Evolutionary conservation across 92 coral and sea anemone genomes (phyloP), one percentile per base, ranked within the genome.

Genomic region (Epizoanthus scotinus): DNA sequence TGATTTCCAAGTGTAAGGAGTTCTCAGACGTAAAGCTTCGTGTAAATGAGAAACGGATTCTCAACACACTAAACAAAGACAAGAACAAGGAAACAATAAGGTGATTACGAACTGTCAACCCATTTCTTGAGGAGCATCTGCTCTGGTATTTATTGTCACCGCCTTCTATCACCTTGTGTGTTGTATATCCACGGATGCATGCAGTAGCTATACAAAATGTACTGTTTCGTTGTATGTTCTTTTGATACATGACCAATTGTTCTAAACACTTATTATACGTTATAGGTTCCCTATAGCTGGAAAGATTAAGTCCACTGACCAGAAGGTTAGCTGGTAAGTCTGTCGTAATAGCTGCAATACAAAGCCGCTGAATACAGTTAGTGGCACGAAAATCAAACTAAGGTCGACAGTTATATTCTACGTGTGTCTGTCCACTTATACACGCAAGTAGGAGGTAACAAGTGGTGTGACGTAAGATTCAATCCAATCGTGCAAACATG

Each of bases 1-100:
- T 96, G 78, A 89, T 96, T 27, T 96, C 98, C n/a, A 91, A 96
- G 62, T 96, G 96, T 81, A 93, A 91, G 64, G 99, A 96, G 77
- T 96, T 96, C 67, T 87, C 90, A 56, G 99, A 96, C 63, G 91
- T 91, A 19, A 93, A 96, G 88, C 87, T 96, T 38, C 89, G 99
- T 26, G 73, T 87, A 56, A 96, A 82, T 55, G 99, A 96, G 67
- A 96, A 91, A 73, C 70, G 90, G 71, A 86, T 78, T 24, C 99
- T 96, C 21, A 96, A 96, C 83, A 81, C 83, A 20, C 91, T 96
- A 18, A 96, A 96, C 89, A 96, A 93, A 83, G 98, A 96, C 94
- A 96, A 93, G 83, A 87, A 84, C 81, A 91, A 87, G 84, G 80
- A 77, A 69, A 96, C 98, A 24, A 87, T 96, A 52, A 91, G 99